Evolutionary conservation across 2,888 invertebrate species (phyloP), one percentile per base, ranked within the genome.

Genomic region (Andricus quercusramuli): DNA sequence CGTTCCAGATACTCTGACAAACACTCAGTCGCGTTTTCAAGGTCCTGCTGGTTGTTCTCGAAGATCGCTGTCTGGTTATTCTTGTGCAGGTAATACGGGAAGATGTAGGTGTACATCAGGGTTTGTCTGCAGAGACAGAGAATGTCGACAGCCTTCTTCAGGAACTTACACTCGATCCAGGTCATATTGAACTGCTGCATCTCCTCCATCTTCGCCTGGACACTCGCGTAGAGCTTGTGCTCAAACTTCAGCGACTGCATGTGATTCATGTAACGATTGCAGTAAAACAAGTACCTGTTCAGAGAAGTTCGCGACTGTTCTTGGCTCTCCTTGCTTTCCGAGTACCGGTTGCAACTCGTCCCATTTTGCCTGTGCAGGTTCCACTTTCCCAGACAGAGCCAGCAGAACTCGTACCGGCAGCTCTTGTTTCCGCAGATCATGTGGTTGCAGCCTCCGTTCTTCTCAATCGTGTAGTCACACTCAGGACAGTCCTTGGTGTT

Each of bases 111-210:
- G 94, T 98, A 99, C 99, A 99, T 99, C 80, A 99, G 95, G 25
- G 99, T 99, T 93, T 99, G 98, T 86, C 99, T 95, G 94, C 99
- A 99, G 93, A 97, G 97, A 94, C 98, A 99, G 83, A 99, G 94
- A 93, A 98, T 98, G 94, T 98, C 98, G 90, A 99, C 98, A 80
- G 99, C 99, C 93, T 98, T 98, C 94, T 98, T 98, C 90, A 99
- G 94, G 94, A 99, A 99, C 95, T 99, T 99, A 83, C 99, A 99
- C 96, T 99, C 99, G 90, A 99, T 99, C 99, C 99, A 99, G 86
- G 98, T 98, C 99, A 99, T 99, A 93, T 98, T 98, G 93, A 98
- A 98, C 92, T 98, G 98, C 93, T 99, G 99, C 99, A 99, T 99
- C 94, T 99, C 99, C 93, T 99, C 99, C 99, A 99, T 99, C 94